These are phyloP conservation scores for Nothobranchius kuhntae DNA, from an alignment of 2,113 vertebrate genomes.

Conservation along the genomic window DNA sequence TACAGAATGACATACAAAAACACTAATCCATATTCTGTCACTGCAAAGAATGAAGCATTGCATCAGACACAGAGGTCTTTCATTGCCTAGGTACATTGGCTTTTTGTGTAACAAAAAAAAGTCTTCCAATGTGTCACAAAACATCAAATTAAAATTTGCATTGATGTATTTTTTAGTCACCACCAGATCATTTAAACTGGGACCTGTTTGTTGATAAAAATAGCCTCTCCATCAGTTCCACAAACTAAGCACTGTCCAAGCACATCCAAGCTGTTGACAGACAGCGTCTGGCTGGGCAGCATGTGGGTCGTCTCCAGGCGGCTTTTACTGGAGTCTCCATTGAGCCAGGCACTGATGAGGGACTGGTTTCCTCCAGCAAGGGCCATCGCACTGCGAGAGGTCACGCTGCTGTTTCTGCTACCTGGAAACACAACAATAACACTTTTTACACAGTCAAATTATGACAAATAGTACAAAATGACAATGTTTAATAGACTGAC, in stretches of 20 bases:
- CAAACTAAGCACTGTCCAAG: slow-evolving; percentile 94
- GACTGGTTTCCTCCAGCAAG: slow-evolving; percentile 82
- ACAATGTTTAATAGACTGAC: no score
- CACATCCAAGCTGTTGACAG: slow-evolving; percentile 94
- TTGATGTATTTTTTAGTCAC: neutral
- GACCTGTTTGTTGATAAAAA: slow-evolving; percentile 91
- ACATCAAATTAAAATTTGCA: slow-evolving; percentile 10
- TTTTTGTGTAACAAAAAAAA: neutral
- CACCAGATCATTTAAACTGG: slow-evolving; percentile 54
- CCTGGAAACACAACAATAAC: slow-evolving; percentile 72
- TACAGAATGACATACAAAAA: slow-evolving; percentile 28
- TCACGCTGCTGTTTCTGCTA: slow-evolving; percentile 84
- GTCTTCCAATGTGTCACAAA: neutral
- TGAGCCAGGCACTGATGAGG: slow-evolving; percentile 88
- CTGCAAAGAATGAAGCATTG: neutral
- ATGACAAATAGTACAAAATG: no score
- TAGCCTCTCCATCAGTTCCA: slow-evolving; percentile 93
- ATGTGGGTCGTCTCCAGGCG: slow-evolving; percentile 93
- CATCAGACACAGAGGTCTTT: neutral
- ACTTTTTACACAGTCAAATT: no score
- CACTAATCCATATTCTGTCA: slow-evolving; percentile 1
- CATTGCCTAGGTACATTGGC: no score
- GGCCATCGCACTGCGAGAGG: slow-evolving; percentile 82
- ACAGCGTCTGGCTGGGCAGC: slow-evolving; percentile 88
- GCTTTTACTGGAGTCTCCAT: slow-evolving; percentile 88